Evolutionary conservation across 2,797 vertebrate genomes (phyloP), one percentile per base, ranked within the genome.

Genomic region (Rhincodon typus): DNA sequence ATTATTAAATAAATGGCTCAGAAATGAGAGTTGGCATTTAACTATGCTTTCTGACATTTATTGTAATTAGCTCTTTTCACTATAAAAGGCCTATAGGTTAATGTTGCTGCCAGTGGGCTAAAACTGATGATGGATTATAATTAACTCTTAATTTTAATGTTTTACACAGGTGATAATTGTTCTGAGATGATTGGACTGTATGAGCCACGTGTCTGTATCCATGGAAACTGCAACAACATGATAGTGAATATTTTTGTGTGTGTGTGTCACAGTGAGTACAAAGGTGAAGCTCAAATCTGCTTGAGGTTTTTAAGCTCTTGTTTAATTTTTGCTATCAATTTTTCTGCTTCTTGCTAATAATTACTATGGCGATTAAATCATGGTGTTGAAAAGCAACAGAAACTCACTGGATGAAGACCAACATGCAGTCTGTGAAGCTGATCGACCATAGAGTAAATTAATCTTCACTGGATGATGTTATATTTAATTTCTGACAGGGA

Each of bases 171-270:
- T 57, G 97, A 97, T 94, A 98, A 98, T 96, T 98, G 98, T 96
- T 98, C 98, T 82, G 98, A 98, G 97, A 96, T 98, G 70, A 96
- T 97, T 95, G 97, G 97, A 96, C 98, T 98, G 86, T 98, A 98
- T 96, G 97, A 97, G 77, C 96, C 96, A 96, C 87, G 96, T 95
- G 93, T 96, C 0, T 98, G 98, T 97, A 96, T 97, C 96, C 97
- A 97, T 95, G 98, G 98, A 50, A 97, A 96, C 34, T 98, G 97
- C 95, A 96, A 96, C 96, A 97, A 97, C 86, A 95, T 97, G 95
- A 97, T 97, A 34, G 96, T 97, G 57, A 96, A 96, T 46, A 97
- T 97, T 96, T 98, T 98, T 96, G 96, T 96, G 96, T 98, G 98
- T 97, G 96, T 97, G 95, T 98, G 98, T 95, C 95, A 96, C 82